These are phyloP conservation scores for Dryadula phaetusa DNA, from an alignment of 2,888 invertebrate genomes.

Conservation along the genomic window DNA sequence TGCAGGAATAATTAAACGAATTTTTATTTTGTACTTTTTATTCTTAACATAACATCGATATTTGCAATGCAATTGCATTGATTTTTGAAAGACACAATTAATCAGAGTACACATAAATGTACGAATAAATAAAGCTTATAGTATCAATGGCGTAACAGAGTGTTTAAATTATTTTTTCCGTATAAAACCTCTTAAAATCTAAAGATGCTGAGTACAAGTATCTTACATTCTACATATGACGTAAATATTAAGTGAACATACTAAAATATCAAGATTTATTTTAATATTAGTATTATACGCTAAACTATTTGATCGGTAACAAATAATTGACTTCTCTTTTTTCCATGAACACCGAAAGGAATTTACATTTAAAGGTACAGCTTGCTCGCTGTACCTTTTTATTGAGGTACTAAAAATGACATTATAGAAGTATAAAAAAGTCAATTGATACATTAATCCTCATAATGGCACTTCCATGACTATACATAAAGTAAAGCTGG, in stretches of 20 bases:
- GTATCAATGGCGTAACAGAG: slow-evolving; percentile 76
- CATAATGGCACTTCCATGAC: slow-evolving; percentile 45
- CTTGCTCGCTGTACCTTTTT: too few relatives aligned
- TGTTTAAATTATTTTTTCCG: slow-evolving; percentile 50
- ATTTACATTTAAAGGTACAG: neutral
- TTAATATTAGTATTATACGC: neutral
- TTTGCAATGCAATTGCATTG: slow-evolving; percentile 34
- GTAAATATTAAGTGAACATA: slow-evolving; percentile 16
- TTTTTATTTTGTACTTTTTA: slow-evolving; percentile 37
- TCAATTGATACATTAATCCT: slow-evolving; percentile 26
- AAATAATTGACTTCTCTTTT: neutral
- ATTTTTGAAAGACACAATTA: slow-evolving; percentile 30
- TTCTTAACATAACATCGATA: slow-evolving; percentile 44
- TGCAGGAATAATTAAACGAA: slow-evolving; percentile 19
- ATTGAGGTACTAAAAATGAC: slow-evolving; percentile 8
- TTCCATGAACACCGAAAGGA: neutral
- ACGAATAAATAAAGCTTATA: slow-evolving; percentile 70
- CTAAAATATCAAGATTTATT: neutral
- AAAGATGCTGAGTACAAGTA: slow-evolving; percentile 17
- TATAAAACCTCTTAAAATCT: slow-evolving; percentile 20
- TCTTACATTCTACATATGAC: slow-evolving; percentile 20
- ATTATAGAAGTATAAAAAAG: slow-evolving; percentile 1
- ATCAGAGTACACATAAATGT: slow-evolving; percentile 48
- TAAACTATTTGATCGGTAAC: slow-evolving; percentile 18
- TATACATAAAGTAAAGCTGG: slow-evolving; percentile 39